Evolutionary conservation across 2,113 vertebrate species (phyloP).

Genomic region (Philantomba maxwellii): DNA sequence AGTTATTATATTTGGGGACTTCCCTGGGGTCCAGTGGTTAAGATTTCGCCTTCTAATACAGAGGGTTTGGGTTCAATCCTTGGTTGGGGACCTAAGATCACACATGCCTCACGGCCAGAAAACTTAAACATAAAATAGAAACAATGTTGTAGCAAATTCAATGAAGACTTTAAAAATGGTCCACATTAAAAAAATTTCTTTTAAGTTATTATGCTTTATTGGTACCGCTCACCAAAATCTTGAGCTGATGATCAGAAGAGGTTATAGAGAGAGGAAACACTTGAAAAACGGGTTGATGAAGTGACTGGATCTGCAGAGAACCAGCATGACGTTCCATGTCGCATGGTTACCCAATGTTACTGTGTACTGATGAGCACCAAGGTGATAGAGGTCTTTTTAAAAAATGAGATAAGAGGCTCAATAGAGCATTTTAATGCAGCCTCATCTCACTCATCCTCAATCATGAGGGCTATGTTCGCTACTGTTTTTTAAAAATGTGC

Average conservation of each 20-base stretch:
- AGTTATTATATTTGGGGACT: background rate
- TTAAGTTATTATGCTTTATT: background rate
- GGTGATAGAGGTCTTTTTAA: conserved; percentile 50
- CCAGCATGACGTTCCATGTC: background rate
- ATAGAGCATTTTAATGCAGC: conserved; percentile 39
- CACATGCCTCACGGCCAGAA: background rate
- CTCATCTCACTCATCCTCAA: conserved; percentile 44
- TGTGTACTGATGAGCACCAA: conserved; percentile 26
- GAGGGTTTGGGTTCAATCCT: background rate
- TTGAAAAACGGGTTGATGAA: background rate
- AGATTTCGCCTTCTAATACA: background rate
- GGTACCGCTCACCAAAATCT: background rate
- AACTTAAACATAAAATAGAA: background rate
- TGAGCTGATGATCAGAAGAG: background rate
- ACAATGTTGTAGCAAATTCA: background rate
- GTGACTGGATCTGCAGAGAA: conserved; percentile 17
- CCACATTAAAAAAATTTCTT: background rate
- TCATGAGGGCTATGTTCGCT: conserved; percentile 41
- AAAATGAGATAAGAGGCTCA: conserved; percentile 58
- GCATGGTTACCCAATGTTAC: conserved; percentile 15
- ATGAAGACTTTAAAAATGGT: background rate
- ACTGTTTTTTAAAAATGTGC: conserved; percentile 65
- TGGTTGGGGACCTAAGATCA: background rate
- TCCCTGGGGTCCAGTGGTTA: background rate
- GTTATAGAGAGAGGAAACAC: background rate